Conservation (phyloP, 1,140 invertebrate species). For the Hetaerina americana region DNA sequence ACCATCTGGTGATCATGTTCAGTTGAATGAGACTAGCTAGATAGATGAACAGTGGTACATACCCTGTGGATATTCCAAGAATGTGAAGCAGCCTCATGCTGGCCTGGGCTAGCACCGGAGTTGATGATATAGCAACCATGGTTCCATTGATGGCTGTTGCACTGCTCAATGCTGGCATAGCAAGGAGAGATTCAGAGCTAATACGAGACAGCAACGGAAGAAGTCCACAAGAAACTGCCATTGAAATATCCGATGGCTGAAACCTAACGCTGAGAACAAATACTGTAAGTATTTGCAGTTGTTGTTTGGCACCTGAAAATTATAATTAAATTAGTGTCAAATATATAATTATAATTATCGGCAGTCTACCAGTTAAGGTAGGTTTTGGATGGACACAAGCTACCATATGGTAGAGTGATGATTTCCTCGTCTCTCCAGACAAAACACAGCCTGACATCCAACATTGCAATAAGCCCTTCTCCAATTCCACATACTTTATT, state of each 20-base stretch:
- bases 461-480: too few species aligned
- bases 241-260: constrained; percentile 39
- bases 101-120: constrained; percentile 23
- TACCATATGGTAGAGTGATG: too few species aligned
- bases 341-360: too few species aligned
- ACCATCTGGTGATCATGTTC: too few species aligned
- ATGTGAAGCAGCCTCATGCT: constrained; percentile 39
- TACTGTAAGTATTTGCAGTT: constrained; percentile 35
- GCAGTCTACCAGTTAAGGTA: too few species aligned
- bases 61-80: constrained; percentile 35
- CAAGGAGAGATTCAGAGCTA: constrained; percentile 16
- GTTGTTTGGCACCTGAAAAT: constrained; percentile 25
- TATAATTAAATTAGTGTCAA: too few species aligned
- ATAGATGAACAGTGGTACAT: too few species aligned
- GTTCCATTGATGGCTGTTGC: constrained; percentile 14
- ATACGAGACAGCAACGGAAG: constrained; percentile 33
- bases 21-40: too few species aligned
- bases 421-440: too few species aligned
- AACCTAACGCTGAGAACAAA: constrained; percentile 44
- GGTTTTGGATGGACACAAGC: too few species aligned
- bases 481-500: too few species aligned
- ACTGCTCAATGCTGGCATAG: constrained; percentile 14
- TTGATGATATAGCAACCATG: not conserved
- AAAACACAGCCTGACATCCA: too few species aligned
- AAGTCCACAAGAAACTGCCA: constrained; percentile 42